Conservation (phyloP, 2,888 invertebrate genomes). For the Nezara viridula region DNA sequence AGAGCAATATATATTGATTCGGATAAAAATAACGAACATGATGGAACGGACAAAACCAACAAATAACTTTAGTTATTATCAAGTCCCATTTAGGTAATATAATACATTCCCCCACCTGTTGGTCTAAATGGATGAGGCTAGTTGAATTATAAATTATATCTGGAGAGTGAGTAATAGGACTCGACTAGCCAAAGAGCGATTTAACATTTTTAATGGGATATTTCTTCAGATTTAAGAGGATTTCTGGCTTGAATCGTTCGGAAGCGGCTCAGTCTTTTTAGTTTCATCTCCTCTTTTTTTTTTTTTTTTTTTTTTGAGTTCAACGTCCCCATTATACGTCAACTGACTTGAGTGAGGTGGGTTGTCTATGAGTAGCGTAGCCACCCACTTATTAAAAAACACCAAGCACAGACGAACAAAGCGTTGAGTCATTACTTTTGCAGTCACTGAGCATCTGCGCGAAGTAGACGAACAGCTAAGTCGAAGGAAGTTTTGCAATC, state of each 20-base stretch:
- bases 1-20: not conserved
- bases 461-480: not conserved
- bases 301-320: not conserved
- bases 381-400: constrained; percentile 10
- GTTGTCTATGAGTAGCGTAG: not conserved
- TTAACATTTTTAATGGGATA: not conserved
- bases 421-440: not conserved
- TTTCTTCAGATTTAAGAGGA: constrained; percentile 25
- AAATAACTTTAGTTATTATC: not conserved
- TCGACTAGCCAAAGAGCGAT: not conserved
- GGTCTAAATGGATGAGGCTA: not conserved
- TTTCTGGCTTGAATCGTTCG: not conserved
- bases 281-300: not conserved
- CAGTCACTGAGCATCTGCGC: not conserved
- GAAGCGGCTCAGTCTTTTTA: constrained; percentile 23
- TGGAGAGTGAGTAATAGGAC: not conserved
- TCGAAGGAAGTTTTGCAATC: not conserved
- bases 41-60: not conserved
- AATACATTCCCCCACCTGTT: not conserved
- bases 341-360: not conserved
- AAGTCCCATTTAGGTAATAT: not conserved
- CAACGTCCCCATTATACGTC: not conserved
- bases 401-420: not conserved
- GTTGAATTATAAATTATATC: constrained; percentile 28
- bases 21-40: not conserved